A percentile compares a stretch with the other conserved stretches of the same genome.
phyloP scores from a whole-genome alignment of 2,797 vertebrate species.

The Peromyscus attwateri region DNA sequence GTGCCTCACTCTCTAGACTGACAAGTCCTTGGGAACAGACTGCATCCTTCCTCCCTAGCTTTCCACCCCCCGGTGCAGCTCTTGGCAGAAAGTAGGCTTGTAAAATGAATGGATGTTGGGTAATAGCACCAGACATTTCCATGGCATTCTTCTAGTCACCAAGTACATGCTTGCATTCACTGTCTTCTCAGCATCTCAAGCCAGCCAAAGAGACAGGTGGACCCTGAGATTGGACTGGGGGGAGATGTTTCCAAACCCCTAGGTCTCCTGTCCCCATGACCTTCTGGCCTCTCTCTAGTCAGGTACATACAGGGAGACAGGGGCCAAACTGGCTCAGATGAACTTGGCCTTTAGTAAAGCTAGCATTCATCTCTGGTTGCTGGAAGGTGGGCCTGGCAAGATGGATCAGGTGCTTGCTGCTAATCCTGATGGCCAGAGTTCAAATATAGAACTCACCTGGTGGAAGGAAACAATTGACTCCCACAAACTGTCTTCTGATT shows the following conservation, averaged over 20 bases:
- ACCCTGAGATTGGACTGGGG: neutral
- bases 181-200: neutral
- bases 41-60: neutral
- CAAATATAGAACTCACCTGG: neutral
- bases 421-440: neutral
- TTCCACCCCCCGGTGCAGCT: neutral
- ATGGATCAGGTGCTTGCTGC: neutral
- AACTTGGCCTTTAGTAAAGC: neutral
- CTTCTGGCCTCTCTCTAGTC: neutral
- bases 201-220: neutral
- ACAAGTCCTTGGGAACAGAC: constrained; percentile 22
- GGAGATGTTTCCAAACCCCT: neutral
- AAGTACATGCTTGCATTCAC: neutral
- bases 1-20: neutral
- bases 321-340: neutral
- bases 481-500: neutral
- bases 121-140: neutral
- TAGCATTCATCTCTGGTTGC: neutral
- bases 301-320: neutral
- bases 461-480: neutral
- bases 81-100: constrained; percentile 33
- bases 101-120: constrained; percentile 25
- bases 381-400: neutral
- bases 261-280: neutral
- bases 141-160: neutral